Conservation (phyloP, 2,113 vertebrate genomes). For the Pholis gunnellus region DNA sequence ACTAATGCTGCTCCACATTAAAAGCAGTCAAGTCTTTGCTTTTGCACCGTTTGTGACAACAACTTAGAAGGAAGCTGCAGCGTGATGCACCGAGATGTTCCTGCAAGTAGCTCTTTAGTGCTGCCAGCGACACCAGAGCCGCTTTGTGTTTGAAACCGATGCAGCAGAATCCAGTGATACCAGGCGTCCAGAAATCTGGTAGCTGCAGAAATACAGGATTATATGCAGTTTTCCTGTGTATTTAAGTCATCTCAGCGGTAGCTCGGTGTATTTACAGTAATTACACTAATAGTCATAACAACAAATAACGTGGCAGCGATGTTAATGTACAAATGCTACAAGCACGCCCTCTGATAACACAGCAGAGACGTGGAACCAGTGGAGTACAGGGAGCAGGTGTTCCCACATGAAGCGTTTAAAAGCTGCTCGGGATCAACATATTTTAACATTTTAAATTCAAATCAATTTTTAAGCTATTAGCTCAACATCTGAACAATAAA, state of each 20-base stretch:
- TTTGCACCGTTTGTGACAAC: not conserved
- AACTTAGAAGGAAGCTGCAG: not conserved
- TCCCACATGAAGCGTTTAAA: constrained; percentile 8
- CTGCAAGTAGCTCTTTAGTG: not conserved
- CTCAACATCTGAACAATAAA: constrained; percentile 48
- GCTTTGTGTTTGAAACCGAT: not conserved
- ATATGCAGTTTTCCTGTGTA: not conserved
- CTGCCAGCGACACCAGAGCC: not conserved
- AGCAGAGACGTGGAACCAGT: constrained; percentile 17
- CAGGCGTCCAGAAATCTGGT: not conserved
- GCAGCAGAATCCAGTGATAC: not conserved
- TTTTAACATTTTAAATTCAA: constrained; percentile 35
- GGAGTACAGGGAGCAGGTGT: constrained; percentile 13
- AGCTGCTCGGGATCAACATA: constrained; percentile 7
- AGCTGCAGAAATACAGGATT: not conserved
- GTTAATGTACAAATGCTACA: constrained; percentile 2
- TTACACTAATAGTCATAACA: constrained; percentile 17
- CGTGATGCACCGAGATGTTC: not conserved
- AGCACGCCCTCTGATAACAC: not conserved
- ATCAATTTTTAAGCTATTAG: constrained; percentile 41
- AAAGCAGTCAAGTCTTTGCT: not conserved
- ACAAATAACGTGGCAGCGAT: constrained; percentile 29
- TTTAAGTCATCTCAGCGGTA: constrained; percentile 11
- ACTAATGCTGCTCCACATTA: not conserved
- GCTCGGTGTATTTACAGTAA: constrained; percentile 20